Base-by-base conservation (phyloP, 2,888 invertebrate genomes). In the Saturnia japonica region DNA sequence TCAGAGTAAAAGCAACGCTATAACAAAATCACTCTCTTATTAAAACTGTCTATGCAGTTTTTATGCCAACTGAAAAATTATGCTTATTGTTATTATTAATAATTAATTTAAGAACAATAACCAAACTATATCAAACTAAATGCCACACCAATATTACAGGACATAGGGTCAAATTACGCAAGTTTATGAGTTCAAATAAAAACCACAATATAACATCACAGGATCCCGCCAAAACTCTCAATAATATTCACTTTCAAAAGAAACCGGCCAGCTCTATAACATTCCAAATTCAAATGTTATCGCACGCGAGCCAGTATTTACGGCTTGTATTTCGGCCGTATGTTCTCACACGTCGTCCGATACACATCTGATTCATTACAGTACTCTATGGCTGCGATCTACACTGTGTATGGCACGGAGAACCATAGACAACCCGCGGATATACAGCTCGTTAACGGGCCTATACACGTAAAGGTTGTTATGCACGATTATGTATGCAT, bases 351-450 rank as follows among this genome's bases (percentile, higher is more conserved):
- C 93, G 92, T 91, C 91, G 81, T 73, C 82, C 87, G 92, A 93
- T 93, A 93, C 91, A 91, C 89, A 93, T 93, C 93, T 93, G 93
- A 93, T 93, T 93, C 93, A 93, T 93, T 92, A 91, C 93, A 83
- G 81, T 85, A 82, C 83, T 80, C 80, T 80, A 75, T 76, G 77
- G 80, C 81, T 80, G 83, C 83, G 85, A 88, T 89, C 89, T 87
- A 88, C 85, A 88, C 88, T 89, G 85, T 85, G 86, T 87, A 84
- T 85, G 74, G 74, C 74, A 74, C 74, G 72, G 74, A 73, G 73
- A 74, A 75, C 75, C 76, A 77, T 77, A 77, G 71, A 73, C 68
- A 74, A 74, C 77, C 74, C 80, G 80, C 79, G 78, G 76, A 78
- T 81, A 80, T 83, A 80, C 79, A 79, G 81, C 80, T 78, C 82